Percentiles rank a stretch among this genome's conserved stretches.
These are phyloP conservation scores for Musca domestica DNA, from an alignment of 1,140 invertebrate species.

Conservation along the genomic window DNA sequence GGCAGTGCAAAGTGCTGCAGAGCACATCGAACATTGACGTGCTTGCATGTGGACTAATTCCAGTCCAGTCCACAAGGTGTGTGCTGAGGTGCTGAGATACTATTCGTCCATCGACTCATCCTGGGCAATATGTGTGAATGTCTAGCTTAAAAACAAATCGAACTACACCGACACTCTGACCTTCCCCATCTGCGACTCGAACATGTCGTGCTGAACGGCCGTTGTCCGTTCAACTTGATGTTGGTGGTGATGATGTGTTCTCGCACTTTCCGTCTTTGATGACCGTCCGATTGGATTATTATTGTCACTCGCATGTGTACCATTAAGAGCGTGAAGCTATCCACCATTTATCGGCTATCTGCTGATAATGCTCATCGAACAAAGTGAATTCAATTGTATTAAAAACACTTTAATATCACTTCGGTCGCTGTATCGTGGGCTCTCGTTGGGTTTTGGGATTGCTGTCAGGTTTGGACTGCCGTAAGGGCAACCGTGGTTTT, in stretches of 20 bases:
- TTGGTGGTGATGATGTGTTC: constrained; percentile 6
- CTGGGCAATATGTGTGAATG: background rate
- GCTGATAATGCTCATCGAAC: constrained; percentile 54
- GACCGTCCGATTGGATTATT: constrained; percentile 23
- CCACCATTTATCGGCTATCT: constrained; percentile 53
- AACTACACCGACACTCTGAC: too few relatives aligned
- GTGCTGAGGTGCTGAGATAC: background rate
- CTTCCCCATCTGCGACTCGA: too few relatives aligned
- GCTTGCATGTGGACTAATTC: background rate
- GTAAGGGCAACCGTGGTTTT: constrained; percentile 1
- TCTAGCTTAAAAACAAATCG: too few relatives aligned
- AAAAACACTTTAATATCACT: constrained; percentile 27
- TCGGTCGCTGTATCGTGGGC: background rate
- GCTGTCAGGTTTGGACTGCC: background rate
- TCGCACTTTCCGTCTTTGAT: constrained; percentile 36
- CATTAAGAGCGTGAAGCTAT: constrained; percentile 54
- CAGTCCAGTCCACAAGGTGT: too few relatives aligned
- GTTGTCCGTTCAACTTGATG: background rate
- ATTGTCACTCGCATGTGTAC: constrained; percentile 30
- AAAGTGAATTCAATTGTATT: constrained; percentile 54
- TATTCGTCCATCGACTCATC: background rate
- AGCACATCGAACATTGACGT: background rate
- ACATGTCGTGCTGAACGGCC: background rate
- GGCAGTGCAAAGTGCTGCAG: background rate
- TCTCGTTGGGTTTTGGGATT: background rate